Conservation (phyloP, 2,113 vertebrate genomes). For the Dryoscopus gambensis region DNA sequence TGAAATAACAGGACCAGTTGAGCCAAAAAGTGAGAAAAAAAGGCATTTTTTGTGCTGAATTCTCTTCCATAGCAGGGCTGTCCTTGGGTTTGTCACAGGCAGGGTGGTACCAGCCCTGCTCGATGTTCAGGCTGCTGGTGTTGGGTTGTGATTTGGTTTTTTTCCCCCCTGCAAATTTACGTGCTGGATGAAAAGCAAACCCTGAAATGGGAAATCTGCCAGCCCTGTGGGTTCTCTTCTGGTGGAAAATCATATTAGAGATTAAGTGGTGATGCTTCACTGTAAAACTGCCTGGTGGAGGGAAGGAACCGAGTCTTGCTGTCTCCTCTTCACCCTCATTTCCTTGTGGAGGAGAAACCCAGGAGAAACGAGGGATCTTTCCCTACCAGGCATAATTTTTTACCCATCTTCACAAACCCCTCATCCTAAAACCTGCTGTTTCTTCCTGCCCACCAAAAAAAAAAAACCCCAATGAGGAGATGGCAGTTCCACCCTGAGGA, state of each 20-base stretch:
- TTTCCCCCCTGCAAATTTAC: background rate
- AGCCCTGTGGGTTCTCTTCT: background rate
- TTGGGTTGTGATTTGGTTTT: background rate
- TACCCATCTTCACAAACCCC: background rate
- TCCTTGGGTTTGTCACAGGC: background rate
- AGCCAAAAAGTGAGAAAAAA: accelerated
- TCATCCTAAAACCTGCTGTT: background rate
- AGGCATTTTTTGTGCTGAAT: background rate
- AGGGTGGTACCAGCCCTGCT: background rate
- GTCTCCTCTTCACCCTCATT: background rate
- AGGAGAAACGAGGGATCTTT: background rate
- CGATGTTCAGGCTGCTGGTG: background rate
- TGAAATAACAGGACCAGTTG: accelerated
- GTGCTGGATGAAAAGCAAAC: background rate
- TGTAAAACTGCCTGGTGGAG: background rate
- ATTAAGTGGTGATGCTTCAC: background rate
- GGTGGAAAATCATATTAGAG: conserved; percentile 10
- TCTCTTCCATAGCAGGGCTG: background rate
- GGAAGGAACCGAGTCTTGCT: background rate
- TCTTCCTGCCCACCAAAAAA: background rate
- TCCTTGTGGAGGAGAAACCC: background rate
- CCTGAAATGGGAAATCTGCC: conserved; percentile 16
- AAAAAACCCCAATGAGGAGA: accelerated
- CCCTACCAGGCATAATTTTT: background rate
- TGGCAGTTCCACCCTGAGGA: accelerated